Base-by-base conservation (phyloP, 2,888 invertebrate genomes). In the Amblyjoppa proteus region DNA sequence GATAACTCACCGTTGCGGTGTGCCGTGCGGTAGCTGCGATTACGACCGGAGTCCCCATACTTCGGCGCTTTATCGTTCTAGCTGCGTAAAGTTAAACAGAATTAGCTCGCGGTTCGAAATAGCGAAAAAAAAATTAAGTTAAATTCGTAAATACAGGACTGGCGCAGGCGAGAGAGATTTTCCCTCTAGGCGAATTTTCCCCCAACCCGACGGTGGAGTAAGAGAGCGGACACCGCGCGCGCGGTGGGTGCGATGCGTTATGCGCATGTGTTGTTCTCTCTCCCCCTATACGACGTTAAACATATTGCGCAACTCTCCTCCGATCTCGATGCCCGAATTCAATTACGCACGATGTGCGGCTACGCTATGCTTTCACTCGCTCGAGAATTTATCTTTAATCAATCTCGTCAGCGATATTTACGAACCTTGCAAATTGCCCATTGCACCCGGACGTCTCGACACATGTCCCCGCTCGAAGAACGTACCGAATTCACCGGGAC, bases 1-100 rank as follows among this genome's bases (percentile, higher is more conserved):
- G 70, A 53, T 56, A 84, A 94, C 96, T 96, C 95, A 98, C 98
- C 91, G 98, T 97, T 41, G 97, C 97, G 49, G 98, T 97, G 91
- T 98, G 98, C 94, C 97, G 97, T 87, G 96, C 96, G 82, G 97
- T 96, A 86, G 98, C 97, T 91, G 97, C 96, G 91, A 98, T 96
- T 91, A 98, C 96, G 89, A 98, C 97, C 87, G 97, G 97, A 93
- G 96, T 96, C 86, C 96, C 90, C 93, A 94, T 94, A 84, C 81
- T 89, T 61, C 38, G 41, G 41, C 31, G 20, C 49, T 83, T 79
- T 16, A 58, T 81, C 81, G 64, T 41, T 79, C 51, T 34, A 45
- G 69, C 31, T 77, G 66, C 61, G 16, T 3, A n/a, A 38, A 28
- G 16, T 28, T 25, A 53, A 28, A 20, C 25, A 81, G 45, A 51